Base-by-base conservation (phyloP, 37 sponge, comb jelly and placozoan species). In the Halichondria panicea region DNA sequence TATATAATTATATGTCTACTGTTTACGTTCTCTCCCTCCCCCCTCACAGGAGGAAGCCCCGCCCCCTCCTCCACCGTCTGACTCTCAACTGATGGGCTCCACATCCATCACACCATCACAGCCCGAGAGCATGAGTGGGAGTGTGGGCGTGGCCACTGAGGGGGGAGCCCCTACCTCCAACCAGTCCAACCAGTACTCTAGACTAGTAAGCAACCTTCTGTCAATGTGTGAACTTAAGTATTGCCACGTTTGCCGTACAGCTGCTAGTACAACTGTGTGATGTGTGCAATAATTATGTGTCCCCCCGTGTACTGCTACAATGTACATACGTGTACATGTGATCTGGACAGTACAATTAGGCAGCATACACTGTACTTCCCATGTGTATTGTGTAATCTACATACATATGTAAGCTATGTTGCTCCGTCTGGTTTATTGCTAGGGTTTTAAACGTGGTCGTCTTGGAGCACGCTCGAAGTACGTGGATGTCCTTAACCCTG, bases 401-500 rank as follows among this genome's bases (percentile, higher is more conserved):
- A 31, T 19, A 63, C 63, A 33, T 31, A 63, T 15, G 67, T 41
- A 1, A 33, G 25, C 43, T 28, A 30, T 6, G 5, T 6, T 30
- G 5, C n/a, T 30, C 6, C 28, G 21, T 6, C 59, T 21, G 59
- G n/a, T 59, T 38, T 19, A 11, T 33, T 59, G 30, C 15, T 59
- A 73, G 74, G 68, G 61, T 32, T 32, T 24, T 19, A 34, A 32
- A 38, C 42, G n/a, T 68, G 35, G 81, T 68, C 54, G 68, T 13
- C 42, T 74, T 19, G 77, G 71, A 41, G 70, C 69, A 48, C 63
- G 81, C 37, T 83, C 84, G 18, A 76, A 75, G 58, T 87, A 92
- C 55, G 81, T 92, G 34, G 87, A 91, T 75, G 76, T 91, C 13
- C 42, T 91, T 55, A 88, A 88, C 24, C 77, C 71, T 25, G 63